Base-by-base conservation (phyloP, 2,113 vertebrate species). In the Crotalus viridis region DNA sequence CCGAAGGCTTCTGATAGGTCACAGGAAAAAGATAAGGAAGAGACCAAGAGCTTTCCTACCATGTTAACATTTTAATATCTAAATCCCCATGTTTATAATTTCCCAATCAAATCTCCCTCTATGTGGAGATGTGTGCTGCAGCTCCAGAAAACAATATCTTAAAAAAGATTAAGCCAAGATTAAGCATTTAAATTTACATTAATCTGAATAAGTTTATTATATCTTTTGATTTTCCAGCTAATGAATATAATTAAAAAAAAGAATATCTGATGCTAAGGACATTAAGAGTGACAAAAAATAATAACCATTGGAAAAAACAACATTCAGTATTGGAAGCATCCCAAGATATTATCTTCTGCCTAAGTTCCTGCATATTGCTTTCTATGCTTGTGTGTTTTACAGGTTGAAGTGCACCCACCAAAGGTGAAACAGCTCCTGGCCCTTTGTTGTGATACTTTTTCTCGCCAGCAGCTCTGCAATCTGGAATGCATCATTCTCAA, bases 361-460 rank as follows among this genome's bases (percentile, higher is more conserved):
- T 52, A 81, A 26, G 10, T 24, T 10, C 3, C 22, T 22, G 22
- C 5, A 9, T 54, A 2, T 85, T 90, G 1, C 24, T 21, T 2
- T 55, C 28, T 61, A 17, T 22, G 10, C 0, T 24, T 19, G 0
- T 7, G 7, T 91, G 0, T 51, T 7, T 87, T 92, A 56, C 96
- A 99, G 99, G 98, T 99, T 91, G 99, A 99, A 94, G 98, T 99
- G 86, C 97, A 96, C 52, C 98, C 98, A 0, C 99, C 99, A 0
- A 97, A 96, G 0, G 97, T 99, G 94, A 98, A 98, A 86, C 98
- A 99, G 88, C 98, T 99, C 15, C 96, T 99, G 85, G 97, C 97
- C 1, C 96, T 99, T 92, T 99, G 99, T 96, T 98, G 99, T 3
- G 97, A 97, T 1, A 97, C 97, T 81, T 99, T 99, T 97, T 98